These are phyloP conservation scores for Galerucella calmariensis DNA, from an alignment of 2,888 invertebrate species.

Conservation along the genomic window DNA sequence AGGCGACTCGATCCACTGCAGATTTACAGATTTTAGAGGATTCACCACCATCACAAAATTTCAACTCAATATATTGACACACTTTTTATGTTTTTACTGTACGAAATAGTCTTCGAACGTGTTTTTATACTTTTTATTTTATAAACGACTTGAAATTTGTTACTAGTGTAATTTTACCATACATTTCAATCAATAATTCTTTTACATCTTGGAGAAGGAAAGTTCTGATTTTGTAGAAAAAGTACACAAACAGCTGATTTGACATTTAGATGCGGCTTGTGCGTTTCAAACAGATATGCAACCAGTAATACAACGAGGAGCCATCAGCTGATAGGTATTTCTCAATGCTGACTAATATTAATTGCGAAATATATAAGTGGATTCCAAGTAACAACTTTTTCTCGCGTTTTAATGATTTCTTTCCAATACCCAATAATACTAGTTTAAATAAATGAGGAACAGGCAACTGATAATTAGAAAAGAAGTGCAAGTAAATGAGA, in stretches of 20 bases:
- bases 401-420: too few relatives aligned
- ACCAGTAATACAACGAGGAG: background rate
- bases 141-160: background rate
- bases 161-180: background rate
- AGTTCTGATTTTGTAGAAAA: conserved; percentile 32
- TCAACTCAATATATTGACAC: conserved; percentile 22
- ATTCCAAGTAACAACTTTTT: too few relatives aligned
- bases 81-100: conserved; percentile 9
- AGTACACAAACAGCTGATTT: conserved; percentile 50
- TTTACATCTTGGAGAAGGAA: conserved; percentile 4
- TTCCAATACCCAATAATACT: too few relatives aligned
- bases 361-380: too few relatives aligned
- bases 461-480: too few relatives aligned
- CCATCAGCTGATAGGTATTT: background rate
- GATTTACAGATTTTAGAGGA: conserved; percentile 21
- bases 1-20: conserved; percentile 54
- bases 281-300: conserved; percentile 20
- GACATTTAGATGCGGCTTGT: conserved; percentile 32
- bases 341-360: too few relatives aligned
- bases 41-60: conserved; percentile 14
- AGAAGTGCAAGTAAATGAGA: too few relatives aligned
- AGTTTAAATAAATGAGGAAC: too few relatives aligned
- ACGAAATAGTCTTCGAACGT: background rate
- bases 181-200: conserved; percentile 11
- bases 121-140: background rate